Percentiles rank a stretch among this genome's conserved stretches.
These are phyloP conservation scores for Epistrophella euchroma DNA, from an alignment of 2,888 invertebrate species.

Conservation along the genomic window DNA sequence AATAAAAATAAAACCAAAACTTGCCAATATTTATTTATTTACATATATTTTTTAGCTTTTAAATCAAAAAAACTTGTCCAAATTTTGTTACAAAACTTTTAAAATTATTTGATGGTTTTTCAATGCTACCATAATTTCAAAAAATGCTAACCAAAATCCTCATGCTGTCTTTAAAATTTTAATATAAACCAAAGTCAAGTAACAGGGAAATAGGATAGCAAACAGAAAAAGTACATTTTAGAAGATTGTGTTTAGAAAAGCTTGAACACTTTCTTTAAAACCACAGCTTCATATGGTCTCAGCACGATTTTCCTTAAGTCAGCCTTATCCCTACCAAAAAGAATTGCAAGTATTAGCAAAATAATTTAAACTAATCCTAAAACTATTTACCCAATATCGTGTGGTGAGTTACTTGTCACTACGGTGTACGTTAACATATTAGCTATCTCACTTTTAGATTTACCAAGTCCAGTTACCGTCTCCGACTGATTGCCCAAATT, in stretches of 20 bases:
- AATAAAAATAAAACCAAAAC: too few relatives aligned
- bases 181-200: too few relatives aligned
- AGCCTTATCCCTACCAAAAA: conserved; percentile 77
- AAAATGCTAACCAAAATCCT: background rate
- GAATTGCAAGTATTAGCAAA: background rate
- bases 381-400: conserved; percentile 78
- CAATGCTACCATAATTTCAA: background rate
- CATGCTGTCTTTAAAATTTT: background rate
- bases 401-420: conserved; percentile 78
- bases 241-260: background rate
- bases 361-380: background rate
- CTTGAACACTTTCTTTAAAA: conserved; percentile 67
- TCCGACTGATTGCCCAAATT: conserved; percentile 80
- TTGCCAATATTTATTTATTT: background rate
- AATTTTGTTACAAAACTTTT: conserved; percentile 1
- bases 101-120: background rate
- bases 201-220: background rate
- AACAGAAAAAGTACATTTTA: background rate
- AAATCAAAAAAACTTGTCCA: background rate
- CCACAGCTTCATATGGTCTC: conserved; percentile 80
- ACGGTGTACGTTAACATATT: conserved; percentile 79
- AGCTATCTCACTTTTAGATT: conserved; percentile 35
- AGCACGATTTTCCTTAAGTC: conserved; percentile 78
- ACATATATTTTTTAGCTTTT: background rate
- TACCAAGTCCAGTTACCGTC: conserved; percentile 75